phyloP scores from a whole-genome alignment of 2,797 vertebrate genomes.

The Malacoraja senta region DNA sequence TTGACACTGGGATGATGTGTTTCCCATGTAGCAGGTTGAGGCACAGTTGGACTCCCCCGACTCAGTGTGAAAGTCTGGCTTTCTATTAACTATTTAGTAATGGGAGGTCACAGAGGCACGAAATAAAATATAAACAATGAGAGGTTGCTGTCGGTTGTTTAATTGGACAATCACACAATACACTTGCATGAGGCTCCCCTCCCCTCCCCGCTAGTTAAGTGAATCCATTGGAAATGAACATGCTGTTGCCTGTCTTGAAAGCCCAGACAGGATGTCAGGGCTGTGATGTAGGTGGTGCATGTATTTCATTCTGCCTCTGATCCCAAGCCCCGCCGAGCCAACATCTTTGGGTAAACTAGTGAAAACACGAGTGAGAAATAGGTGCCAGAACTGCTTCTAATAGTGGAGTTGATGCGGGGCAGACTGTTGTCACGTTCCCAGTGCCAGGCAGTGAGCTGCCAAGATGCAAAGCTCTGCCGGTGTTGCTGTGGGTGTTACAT shows the following conservation, averaged over 20 bases:
- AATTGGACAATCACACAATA: not conserved
- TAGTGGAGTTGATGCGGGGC: not conserved
- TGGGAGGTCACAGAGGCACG: not conserved
- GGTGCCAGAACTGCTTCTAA: not conserved
- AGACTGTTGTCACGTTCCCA: not conserved
- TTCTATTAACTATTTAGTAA: not conserved
- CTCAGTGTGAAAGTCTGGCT: not conserved
- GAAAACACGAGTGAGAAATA: not conserved
- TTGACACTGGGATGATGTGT: not conserved
- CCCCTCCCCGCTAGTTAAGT: not conserved
- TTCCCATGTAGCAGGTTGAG: not conserved
- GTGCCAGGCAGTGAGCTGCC: not conserved
- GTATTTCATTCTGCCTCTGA: not conserved
- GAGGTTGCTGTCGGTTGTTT: not conserved
- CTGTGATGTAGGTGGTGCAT: not conserved
- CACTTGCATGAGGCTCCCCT: not conserved
- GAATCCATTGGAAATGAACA: not conserved
- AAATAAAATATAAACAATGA: not conserved
- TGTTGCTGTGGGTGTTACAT: not conserved
- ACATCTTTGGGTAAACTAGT: not conserved
- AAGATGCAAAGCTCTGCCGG: not conserved
- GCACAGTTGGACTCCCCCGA: not conserved
- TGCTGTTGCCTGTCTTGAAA: not conserved
- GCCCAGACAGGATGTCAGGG: not conserved
- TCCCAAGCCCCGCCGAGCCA: not conserved